These are phyloP conservation scores for Alethe diademata DNA, from an alignment of 2,113 vertebrate genomes.

Conservation along the genomic window DNA sequence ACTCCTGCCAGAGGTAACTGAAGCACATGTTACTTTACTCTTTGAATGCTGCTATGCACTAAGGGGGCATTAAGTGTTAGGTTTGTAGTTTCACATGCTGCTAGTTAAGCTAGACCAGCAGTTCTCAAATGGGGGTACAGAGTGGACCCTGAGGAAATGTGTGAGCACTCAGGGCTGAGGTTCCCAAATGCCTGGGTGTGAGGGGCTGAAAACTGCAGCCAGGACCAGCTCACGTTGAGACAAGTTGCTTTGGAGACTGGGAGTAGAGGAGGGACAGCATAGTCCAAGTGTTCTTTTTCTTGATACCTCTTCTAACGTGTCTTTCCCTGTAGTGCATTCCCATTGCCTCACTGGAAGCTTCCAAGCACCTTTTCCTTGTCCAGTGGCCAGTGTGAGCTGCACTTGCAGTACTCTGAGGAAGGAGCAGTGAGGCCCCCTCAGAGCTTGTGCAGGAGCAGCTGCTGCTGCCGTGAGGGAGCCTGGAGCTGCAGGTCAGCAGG, in stretches of 20 bases:
- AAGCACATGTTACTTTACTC: conserved; percentile 53
- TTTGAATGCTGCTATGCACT: conserved; percentile 56
- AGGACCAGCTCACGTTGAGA: not conserved
- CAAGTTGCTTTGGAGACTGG: not conserved
- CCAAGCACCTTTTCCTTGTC: conserved; percentile 8
- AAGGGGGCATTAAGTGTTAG: conserved; percentile 51
- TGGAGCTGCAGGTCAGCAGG: not conserved
- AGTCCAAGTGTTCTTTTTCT: not conserved
- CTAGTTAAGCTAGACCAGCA: conserved; percentile 58
- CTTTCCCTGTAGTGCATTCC: not conserved
- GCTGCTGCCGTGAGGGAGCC: not conserved
- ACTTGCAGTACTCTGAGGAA: not conserved
- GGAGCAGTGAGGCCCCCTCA: not conserved
- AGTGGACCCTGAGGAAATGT: not conserved
- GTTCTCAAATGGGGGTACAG: conserved; percentile 27
- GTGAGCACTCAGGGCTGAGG: not conserved
- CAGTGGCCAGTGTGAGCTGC: not conserved
- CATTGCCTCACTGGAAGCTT: not conserved
- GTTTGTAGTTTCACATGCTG: conserved; percentile 29
- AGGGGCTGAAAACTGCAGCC: not conserved
- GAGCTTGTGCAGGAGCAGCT: not conserved
- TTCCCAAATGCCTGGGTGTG: not conserved
- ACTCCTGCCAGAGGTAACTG: conserved; percentile 26
- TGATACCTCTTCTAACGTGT: conserved; percentile 5
- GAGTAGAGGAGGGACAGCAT: not conserved